phyloP scores from a whole-genome alignment of 2,797 vertebrate species.

The Acanthurus tractus region DNA sequence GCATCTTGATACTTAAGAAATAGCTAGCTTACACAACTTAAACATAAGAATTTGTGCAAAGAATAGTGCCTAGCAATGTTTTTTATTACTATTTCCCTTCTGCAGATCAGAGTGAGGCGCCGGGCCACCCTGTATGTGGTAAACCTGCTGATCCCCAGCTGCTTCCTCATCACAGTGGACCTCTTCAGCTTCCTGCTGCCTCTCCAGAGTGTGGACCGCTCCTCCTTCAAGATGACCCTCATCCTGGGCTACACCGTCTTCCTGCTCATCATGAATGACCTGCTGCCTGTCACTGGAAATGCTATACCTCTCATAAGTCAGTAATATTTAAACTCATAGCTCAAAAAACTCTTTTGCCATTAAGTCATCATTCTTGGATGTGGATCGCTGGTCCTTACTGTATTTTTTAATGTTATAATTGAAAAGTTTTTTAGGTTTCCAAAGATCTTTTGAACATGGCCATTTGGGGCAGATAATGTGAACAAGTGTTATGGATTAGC shows the following conservation, averaged over 20 bases:
- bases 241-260: conserved; percentile 88
- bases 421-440: not conserved
- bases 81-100: not conserved
- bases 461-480: not conserved
- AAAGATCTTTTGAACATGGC: conserved; percentile 1
- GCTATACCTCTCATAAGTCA: conserved; percentile 83
- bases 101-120: conserved; percentile 78
- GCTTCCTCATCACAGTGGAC: conserved; percentile 86
- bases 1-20: too few species aligned
- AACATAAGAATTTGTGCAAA: too few species aligned
- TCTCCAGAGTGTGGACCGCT: conserved; percentile 75
- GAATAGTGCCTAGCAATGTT: not conserved
- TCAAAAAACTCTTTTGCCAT: not conserved
- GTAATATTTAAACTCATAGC: not conserved
- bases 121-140: conserved; percentile 80
- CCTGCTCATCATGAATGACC: conserved; percentile 85
- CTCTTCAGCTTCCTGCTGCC: conserved; percentile 88
- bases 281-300: conserved; percentile 82
- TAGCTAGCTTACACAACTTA: too few species aligned
- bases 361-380: too few species aligned
- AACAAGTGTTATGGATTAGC: not conserved
- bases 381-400: not conserved
- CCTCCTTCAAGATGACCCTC: conserved; percentile 88
- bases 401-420: not conserved
- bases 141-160: conserved; percentile 85